phyloP scores from a whole-genome alignment of 2,797 vertebrate genomes.

The Hemibagrus guttatus region DNA sequence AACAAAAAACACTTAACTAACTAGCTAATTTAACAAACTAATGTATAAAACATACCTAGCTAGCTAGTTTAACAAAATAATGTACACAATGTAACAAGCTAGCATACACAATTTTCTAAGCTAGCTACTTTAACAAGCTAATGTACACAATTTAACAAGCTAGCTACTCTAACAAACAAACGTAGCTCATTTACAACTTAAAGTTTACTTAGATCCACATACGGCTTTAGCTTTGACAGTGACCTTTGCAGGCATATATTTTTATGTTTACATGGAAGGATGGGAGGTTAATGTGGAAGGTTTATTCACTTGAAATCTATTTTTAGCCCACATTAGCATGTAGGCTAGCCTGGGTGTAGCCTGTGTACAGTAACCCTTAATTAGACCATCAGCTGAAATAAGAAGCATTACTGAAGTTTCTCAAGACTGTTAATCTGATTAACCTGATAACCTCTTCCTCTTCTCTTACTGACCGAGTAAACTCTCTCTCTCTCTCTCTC shows the following conservation, averaged over 20 bases:
- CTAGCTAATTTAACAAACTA: background rate
- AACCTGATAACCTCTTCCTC: constrained; percentile 47
- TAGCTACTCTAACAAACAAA: background rate
- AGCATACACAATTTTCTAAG: background rate
- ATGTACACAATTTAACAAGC: background rate
- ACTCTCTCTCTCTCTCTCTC: background rate
- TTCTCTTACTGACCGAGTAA: constrained; percentile 44
- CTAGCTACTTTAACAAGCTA: background rate
- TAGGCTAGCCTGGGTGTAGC: background rate
- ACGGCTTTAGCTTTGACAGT: background rate
- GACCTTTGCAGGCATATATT: background rate
- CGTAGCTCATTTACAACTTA: background rate
- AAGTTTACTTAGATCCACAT: background rate
- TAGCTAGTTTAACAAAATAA: background rate
- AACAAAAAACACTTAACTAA: background rate
- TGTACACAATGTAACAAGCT: background rate
- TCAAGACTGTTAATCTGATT: constrained; percentile 51
- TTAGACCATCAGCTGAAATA: constrained; percentile 21
- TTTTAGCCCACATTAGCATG: background rate
- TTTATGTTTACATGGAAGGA: background rate
- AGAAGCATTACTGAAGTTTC: constrained; percentile 12
- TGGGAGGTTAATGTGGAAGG: no score
- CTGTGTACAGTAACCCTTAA: background rate
- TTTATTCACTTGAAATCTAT: background rate
- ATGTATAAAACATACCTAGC: background rate